Evolutionary conservation across 2,888 invertebrate genomes (phyloP).

Genomic region (Shargacucullia verbasci): DNA sequence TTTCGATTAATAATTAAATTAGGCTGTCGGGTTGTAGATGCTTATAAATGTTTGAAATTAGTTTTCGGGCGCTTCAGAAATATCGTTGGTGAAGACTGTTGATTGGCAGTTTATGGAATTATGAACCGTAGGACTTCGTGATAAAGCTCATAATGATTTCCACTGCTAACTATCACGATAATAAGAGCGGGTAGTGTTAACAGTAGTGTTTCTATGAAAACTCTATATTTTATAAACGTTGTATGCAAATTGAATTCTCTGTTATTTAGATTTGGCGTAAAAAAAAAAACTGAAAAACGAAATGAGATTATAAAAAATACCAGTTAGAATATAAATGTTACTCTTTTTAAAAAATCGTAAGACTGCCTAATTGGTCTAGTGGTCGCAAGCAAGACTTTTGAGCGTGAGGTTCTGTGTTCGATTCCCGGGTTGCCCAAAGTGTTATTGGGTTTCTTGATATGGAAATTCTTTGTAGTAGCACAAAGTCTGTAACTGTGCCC

Average conservation of each 20-base stretch:
- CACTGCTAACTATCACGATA: conserved; percentile 4
- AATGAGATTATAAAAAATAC: no score
- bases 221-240: conserved; percentile 13
- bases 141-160: conserved; percentile 24
- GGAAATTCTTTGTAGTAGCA: no score
- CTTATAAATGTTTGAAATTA: conserved; percentile 61
- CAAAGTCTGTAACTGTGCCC: no score
- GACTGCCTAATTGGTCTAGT: no score
- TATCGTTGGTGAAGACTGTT: conserved; percentile 37
- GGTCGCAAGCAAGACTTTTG: no score
- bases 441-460: no score
- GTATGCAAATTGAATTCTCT: conserved; percentile 9
- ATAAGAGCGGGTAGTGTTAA: conserved; percentile 21
- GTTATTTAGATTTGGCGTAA: no score
- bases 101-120: conserved; percentile 15
- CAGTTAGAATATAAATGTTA: no score
- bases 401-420: no score
- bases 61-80: conserved; percentile 53
- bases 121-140: conserved; percentile 14
- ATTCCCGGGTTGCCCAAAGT: no score
- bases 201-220: conserved; percentile 16
- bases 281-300: no score
- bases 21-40: conserved; percentile 53
- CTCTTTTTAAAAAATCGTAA: no score
- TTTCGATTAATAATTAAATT: conserved; percentile 68